phyloP scores from a whole-genome alignment of 2,113 vertebrate genomes.

The Trichomycterus rosablanca region DNA sequence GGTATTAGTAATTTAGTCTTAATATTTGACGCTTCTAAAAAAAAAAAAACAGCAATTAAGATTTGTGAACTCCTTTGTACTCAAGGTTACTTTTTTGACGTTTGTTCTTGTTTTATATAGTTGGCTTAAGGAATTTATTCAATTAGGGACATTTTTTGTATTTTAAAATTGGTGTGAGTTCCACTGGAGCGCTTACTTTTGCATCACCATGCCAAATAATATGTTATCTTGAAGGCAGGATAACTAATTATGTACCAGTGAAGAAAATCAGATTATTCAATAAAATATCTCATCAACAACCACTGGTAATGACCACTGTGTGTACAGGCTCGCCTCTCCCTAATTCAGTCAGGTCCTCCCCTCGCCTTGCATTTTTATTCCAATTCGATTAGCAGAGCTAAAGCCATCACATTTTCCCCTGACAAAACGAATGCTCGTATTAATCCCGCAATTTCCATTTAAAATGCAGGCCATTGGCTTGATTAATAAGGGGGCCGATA shows the following conservation, averaged over 20 bases:
- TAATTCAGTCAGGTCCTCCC: conserved; percentile 95
- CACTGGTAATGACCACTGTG: neutral
- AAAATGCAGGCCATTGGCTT: conserved; percentile 97
- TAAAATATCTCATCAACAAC: neutral
- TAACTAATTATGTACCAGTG: conserved; percentile 9
- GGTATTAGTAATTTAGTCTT: too few relatives aligned
- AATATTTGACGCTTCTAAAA: too few relatives aligned
- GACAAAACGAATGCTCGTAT: conserved; percentile 98
- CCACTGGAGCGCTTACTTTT: neutral
- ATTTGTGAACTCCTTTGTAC: too few relatives aligned
- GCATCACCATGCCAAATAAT: neutral
- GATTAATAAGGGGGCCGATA: conserved; percentile 98
- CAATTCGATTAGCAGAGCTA: conserved; percentile 94
- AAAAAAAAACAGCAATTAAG: neutral
- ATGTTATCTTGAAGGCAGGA: neutral
- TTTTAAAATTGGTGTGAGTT: neutral
- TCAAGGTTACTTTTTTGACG: too few relatives aligned
- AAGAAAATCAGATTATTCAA: neutral
- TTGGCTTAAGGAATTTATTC: neutral
- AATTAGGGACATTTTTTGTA: conserved; percentile 8
- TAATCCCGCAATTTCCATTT: conserved; percentile 99
- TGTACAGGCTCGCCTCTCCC: conserved; percentile 68
- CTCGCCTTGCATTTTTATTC: conserved; percentile 87
- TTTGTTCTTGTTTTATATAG: too few relatives aligned
- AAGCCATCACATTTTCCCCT: conserved; percentile 97